Evolutionary conservation across 2,888 invertebrate species (phyloP).

Genomic region (Neocrepidodera transversa): DNA sequence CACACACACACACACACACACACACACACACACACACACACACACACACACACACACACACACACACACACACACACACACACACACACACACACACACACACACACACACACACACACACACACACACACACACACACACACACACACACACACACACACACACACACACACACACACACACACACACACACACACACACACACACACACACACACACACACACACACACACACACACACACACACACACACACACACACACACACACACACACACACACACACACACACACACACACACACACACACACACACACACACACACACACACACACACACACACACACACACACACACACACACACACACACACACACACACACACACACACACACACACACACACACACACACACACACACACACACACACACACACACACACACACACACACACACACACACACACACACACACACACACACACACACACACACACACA

Average conservation of each 20-base stretch:
- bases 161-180: background rate
- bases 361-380: slow-evolving; percentile 8
- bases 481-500: background rate
- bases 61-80: background rate
- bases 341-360: slow-evolving; percentile 1
- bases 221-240: slow-evolving; percentile 1
- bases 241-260: slow-evolving; percentile 1
- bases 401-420: slow-evolving; percentile 1
- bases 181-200: slow-evolving; percentile 1
- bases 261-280: slow-evolving; percentile 1
- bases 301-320: slow-evolving; percentile 1
- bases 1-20: too few relatives aligned
- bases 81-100: slow-evolving; percentile 1
- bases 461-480: background rate
- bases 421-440: slow-evolving; percentile 1
- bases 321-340: slow-evolving; percentile 1
- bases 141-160: slow-evolving; percentile 1
- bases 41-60: too few relatives aligned
- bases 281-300: slow-evolving; percentile 1
- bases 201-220: slow-evolving; percentile 1
- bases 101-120: slow-evolving; percentile 1
- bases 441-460: slow-evolving; percentile 1
- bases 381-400: slow-evolving; percentile 6
- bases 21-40: too few relatives aligned
- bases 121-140: slow-evolving; percentile 1